Evolutionary conservation across 2,797 vertebrate genomes (phyloP), one percentile per base, ranked within the genome.

Genomic region (Danio kyathit): DNA sequence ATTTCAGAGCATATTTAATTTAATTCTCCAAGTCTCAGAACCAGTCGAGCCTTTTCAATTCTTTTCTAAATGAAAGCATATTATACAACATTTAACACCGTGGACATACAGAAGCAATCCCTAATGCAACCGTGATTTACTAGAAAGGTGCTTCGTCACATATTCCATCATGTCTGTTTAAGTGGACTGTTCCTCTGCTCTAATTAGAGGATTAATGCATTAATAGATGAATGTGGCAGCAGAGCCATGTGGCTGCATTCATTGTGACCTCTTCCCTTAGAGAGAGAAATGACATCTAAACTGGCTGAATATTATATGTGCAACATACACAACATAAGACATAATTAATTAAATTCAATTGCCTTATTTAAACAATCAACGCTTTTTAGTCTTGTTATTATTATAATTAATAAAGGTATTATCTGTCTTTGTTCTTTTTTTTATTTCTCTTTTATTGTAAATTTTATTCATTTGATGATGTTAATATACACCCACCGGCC

Each of bases 181-280:
- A 64, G 51, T 38, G 41, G 49, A 21, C 78, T 21, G 9, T 48
- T 40, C 48, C 14, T 52, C 54, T 17, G 29, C 76, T 70, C 29
- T 51, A 70, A 73, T 72, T 54, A 46, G 49, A 65, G 40, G 19
- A 73, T 40, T 73, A 48, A 72, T 64, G 76, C 66, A 49, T n/a
- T 14, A 46, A 56, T 48, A 19, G 11, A 46, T 48, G 17, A 63
- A 73, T 46, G n/a, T 19, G n/a, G 14, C n/a, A 21, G 6, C 12
- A 17, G 5, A 54, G 17, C 10, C 59, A 64, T 52, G 19, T 19
- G 60, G 51, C 38, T 72, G 38, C 21, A 43, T 80, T 61, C 73
- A 73, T 52, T 51, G 44, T 63, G 73, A 63, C 57, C n/a, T 52
- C 6, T 7, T 41, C 14, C 59, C 48, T 29, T 21, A 64, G 29